These are phyloP conservation scores for Eupeodes latifasciatus DNA, from an alignment of 2,888 invertebrate genomes.

Conservation along the genomic window DNA sequence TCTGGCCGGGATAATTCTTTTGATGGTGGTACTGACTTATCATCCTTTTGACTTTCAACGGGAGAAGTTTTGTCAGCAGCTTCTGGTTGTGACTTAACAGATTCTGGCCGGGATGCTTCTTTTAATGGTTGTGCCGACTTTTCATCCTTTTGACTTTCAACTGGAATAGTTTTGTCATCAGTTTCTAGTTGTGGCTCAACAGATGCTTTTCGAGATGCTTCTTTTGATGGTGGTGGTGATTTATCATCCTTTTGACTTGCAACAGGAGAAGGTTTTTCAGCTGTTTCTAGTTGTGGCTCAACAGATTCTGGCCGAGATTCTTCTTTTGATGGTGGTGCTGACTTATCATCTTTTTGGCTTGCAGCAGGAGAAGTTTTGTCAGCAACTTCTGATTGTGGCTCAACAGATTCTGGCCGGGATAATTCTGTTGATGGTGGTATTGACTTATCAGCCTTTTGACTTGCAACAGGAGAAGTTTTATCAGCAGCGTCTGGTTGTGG, in stretches of 20 bases:
- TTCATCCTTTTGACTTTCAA: not conserved
- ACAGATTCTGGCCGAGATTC: constrained; percentile 49
- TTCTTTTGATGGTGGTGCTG: constrained; percentile 47
- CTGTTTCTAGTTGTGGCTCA: not conserved
- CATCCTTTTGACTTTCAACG: not conserved
- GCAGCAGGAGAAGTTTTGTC: constrained; percentile 26
- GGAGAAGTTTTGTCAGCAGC: constrained; percentile 19
- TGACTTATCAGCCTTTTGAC: too few relatives aligned
- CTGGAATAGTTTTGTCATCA: not conserved
- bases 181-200: constrained; percentile 20
- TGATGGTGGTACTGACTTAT: not conserved
- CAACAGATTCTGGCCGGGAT: too few relatives aligned
- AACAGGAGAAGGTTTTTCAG: not conserved
- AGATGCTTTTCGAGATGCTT: constrained; percentile 5
- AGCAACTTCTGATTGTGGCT: too few relatives aligned
- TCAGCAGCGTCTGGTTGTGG: too few relatives aligned
- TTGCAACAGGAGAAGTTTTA: too few relatives aligned
- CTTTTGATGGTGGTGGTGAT: constrained; percentile 27
- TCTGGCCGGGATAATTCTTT: not conserved
- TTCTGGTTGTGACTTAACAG: not conserved
- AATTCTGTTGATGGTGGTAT: too few relatives aligned
- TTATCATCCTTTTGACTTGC: constrained; percentile 75
- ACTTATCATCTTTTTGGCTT: constrained; percentile 65
- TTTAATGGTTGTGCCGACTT: not conserved
- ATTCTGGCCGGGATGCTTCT: not conserved